Conservation (phyloP, 2,797 vertebrate species). For the Carduelis carduelis region DNA sequence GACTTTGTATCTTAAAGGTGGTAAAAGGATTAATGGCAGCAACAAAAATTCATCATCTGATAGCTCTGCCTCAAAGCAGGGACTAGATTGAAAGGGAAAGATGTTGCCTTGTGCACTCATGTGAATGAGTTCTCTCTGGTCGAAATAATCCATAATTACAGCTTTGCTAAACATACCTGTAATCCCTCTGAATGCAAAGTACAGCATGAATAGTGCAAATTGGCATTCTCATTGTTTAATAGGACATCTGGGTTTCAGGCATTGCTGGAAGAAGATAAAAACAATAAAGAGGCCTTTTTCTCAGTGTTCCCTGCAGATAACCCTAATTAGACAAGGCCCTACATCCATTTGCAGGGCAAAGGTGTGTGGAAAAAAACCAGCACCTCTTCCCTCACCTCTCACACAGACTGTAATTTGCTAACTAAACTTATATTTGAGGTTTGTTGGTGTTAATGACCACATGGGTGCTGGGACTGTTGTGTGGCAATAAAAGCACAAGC, state of each 20-base stretch:
- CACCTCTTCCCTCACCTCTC: background rate
- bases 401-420: background rate
- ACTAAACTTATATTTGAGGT: background rate
- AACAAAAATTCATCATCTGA: background rate
- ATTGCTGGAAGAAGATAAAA: background rate
- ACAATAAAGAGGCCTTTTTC: background rate
- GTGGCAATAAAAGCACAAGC: background rate
- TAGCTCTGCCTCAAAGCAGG: background rate
- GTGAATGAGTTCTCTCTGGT: background rate
- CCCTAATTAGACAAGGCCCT: background rate
- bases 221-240: background rate
- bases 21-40: background rate
- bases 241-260: background rate
- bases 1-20: conserved; percentile 67
- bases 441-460: background rate
- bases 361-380: background rate
- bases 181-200: background rate
- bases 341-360: background rate
- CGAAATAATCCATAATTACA: background rate
- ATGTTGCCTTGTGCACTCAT: background rate
- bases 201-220: background rate
- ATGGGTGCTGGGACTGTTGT: background rate
- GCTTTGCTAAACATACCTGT: background rate
- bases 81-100: background rate
- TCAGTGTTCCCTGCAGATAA: background rate